Evolutionary conservation across 2,888 invertebrate genomes (phyloP).

Genomic region (Coenonympha arcania): DNA sequence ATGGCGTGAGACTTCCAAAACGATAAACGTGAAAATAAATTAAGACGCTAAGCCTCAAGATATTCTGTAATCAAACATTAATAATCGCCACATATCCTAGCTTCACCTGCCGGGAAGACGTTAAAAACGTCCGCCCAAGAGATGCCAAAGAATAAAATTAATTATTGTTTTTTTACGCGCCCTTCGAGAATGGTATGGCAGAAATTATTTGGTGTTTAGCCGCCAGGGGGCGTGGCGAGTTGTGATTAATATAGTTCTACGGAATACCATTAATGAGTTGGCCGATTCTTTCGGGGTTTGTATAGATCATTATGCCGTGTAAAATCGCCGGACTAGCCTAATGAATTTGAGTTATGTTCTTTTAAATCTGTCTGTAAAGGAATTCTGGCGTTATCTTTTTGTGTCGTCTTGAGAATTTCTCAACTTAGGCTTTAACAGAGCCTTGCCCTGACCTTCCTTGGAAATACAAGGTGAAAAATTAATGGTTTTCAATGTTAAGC

Average conservation of each 20-base stretch:
- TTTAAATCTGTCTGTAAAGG: conserved; percentile 14
- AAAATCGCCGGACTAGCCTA: conserved; percentile 19
- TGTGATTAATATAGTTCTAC: conserved; percentile 71
- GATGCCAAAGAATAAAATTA: conserved; percentile 64
- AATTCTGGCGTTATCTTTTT: conserved; percentile 10
- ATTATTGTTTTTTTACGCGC: conserved; percentile 59
- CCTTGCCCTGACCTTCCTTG: no score
- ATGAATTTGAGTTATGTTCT: conserved; percentile 24
- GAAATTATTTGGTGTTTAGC: conserved; percentile 73
- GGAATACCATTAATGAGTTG: conserved; percentile 65
- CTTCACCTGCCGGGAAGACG: conserved; percentile 50
- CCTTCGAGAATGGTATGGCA: conserved; percentile 58
- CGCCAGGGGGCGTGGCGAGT: conserved; percentile 60
- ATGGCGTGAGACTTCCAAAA: conserved; percentile 7
- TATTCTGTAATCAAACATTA: conserved; percentile 32
- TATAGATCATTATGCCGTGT: conserved; percentile 27
- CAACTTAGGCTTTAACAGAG: neutral
- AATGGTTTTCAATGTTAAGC: no score
- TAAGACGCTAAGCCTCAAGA: conserved; percentile 25
- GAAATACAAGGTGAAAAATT: no score
- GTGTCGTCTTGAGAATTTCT: neutral
- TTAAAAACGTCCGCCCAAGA: conserved; percentile 46
- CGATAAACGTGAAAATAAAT: conserved; percentile 30
- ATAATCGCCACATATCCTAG: conserved; percentile 48
- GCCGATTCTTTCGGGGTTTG: conserved; percentile 35